A percentile compares a stretch with the other conserved stretches of the same genome.
Evolutionary conservation across 2,888 invertebrate genomes (phyloP).

Genomic region (Cheilosia pagana): DNA sequence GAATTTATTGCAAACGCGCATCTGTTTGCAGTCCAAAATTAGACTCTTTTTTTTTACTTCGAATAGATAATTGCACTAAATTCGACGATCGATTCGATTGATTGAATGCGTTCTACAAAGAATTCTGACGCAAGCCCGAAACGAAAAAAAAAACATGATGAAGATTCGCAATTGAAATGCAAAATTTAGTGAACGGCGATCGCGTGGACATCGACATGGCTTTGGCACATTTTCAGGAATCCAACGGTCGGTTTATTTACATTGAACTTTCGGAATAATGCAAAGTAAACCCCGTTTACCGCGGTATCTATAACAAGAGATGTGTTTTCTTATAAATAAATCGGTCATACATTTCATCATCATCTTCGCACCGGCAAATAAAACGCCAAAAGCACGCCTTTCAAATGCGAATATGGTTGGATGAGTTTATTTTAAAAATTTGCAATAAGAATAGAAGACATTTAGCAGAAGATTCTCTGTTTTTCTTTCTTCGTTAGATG

Average conservation of each 20-base stretch:
- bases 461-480: background rate
- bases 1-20: constrained; percentile 58
- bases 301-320: too few species aligned
- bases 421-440: constrained; percentile 26
- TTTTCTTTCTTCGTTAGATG: constrained; percentile 2
- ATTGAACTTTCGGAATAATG: too few species aligned
- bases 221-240: constrained; percentile 60
- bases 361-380: too few species aligned
- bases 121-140: constrained; percentile 33
- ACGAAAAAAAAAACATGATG: background rate
- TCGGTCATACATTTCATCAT: too few species aligned
- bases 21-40: constrained; percentile 53
- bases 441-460: constrained; percentile 15
- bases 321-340: too few species aligned
- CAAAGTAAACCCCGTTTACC: too few species aligned
- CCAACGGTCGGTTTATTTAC: constrained; percentile 1
- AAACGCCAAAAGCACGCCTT: too few species aligned
- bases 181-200: constrained; percentile 40
- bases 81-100: constrained; percentile 31
- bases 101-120: constrained; percentile 63
- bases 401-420: background rate
- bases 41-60: too few species aligned
- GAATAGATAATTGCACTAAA: constrained; percentile 61
- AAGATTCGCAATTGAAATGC: constrained; percentile 9
- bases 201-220: constrained; percentile 42